Evolutionary conservation across 2,797 vertebrate species (phyloP).

Genomic region (Delichon dasypus): DNA sequence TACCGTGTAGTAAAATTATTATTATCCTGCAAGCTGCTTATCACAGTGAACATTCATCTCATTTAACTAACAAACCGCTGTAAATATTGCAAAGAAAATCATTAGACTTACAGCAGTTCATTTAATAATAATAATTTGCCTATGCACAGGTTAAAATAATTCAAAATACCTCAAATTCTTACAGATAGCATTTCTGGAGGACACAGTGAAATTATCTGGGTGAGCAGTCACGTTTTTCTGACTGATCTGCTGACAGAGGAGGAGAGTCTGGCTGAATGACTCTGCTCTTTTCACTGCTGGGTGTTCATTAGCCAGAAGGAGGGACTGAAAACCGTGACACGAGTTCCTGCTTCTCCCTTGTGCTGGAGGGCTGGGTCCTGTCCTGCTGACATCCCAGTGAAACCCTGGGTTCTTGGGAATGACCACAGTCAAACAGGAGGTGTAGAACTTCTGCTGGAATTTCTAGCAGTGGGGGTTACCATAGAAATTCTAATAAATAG

Average conservation of each 20-base stretch:
- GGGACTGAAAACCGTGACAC: rapidly evolving
- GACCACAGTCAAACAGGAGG: rapidly evolving
- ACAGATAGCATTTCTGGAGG: background rate
- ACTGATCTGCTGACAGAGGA: background rate
- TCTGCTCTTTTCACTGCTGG: background rate
- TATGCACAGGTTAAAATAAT: background rate
- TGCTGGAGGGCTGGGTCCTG: background rate
- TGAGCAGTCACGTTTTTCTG: background rate
- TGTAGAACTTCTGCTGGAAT: background rate
- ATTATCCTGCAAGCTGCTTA: background rate
- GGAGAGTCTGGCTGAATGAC: background rate
- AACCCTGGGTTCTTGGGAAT: background rate
- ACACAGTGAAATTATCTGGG: background rate
- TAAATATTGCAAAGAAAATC: background rate
- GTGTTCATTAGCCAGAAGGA: background rate
- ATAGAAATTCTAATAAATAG: background rate
- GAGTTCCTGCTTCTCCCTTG: background rate
- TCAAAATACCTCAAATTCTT: background rate
- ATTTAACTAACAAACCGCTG: background rate
- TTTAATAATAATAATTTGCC: background rate
- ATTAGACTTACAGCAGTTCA: background rate
- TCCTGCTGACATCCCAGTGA: background rate
- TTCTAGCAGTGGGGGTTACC: background rate
- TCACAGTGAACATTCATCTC: background rate
- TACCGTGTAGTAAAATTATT: background rate